Evolutionary conservation across 2,797 vertebrate genomes (phyloP).

Genomic region (Agapornis canus): DNA sequence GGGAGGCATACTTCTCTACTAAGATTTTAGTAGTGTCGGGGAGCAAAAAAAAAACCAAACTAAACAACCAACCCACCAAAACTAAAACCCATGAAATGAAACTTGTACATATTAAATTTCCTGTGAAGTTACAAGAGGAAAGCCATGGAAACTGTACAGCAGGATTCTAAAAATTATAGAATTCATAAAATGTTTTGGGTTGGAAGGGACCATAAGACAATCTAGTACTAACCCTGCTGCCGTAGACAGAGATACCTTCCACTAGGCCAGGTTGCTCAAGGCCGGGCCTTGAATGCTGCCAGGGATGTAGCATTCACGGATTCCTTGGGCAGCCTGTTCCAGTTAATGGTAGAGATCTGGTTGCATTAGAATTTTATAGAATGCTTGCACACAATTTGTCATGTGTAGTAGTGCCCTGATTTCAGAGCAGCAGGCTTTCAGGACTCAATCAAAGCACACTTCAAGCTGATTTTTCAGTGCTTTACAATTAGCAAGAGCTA

Average conservation of each 20-base stretch:
- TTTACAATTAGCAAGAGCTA: neutral
- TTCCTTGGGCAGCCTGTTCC: neutral
- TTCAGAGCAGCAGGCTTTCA: neutral
- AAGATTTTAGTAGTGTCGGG: neutral
- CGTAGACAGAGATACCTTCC: neutral
- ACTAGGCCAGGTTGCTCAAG: neutral
- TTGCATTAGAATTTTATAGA: neutral
- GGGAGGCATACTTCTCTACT: neutral
- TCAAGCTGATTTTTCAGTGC: neutral
- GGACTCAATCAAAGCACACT: neutral
- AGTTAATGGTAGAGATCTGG: neutral
- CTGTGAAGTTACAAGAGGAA: neutral
- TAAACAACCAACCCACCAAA: no score
- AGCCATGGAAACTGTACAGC: neutral
- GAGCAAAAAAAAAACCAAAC: neutral
- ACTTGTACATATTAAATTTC: neutral
- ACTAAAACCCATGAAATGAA: neutral
- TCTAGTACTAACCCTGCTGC: neutral
- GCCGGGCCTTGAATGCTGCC: neutral
- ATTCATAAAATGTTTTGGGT: neutral
- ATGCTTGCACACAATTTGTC: neutral
- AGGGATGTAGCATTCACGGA: neutral
- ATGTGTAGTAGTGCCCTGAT: neutral
- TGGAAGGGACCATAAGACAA: neutral
- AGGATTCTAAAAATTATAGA: neutral